Conservation (phyloP, 1,140 invertebrate species). For the Drosophila hydei region DNA sequence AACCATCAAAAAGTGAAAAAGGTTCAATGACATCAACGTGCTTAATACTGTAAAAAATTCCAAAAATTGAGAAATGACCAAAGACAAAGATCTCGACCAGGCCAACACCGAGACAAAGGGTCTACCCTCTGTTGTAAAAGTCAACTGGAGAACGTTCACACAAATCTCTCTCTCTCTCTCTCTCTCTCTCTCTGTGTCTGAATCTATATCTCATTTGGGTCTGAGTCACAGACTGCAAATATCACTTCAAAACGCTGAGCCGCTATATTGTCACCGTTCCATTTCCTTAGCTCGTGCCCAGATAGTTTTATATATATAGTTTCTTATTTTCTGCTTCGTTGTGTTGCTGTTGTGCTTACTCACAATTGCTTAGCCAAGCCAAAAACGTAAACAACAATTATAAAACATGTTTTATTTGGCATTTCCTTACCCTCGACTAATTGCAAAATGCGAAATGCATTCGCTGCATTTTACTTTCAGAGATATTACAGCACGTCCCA, state of each 20-base stretch:
- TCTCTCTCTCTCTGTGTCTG: no score
- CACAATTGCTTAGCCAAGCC: slow-evolving; percentile 39
- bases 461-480: slow-evolving; percentile 8
- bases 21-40: slow-evolving; percentile 65
- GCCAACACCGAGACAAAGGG: slow-evolving; percentile 13
- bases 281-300: slow-evolving; percentile 23
- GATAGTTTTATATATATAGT: not conserved
- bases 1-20: slow-evolving; percentile 32
- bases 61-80: slow-evolving; percentile 42
- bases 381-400: slow-evolving; percentile 28
- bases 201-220: slow-evolving; percentile 18
- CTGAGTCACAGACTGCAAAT: slow-evolving; percentile 32
- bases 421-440: slow-evolving; percentile 10
- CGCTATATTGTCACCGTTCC: slow-evolving; percentile 40
- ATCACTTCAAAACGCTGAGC: slow-evolving; percentile 43
- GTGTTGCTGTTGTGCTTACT: not conserved
- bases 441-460: slow-evolving; percentile 18
- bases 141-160: not conserved
- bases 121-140: slow-evolving; percentile 17
- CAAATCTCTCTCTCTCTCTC: no score
- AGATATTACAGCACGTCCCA: slow-evolving; percentile 24
- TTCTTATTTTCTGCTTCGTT: slow-evolving; percentile 11
- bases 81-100: slow-evolving; percentile 39
- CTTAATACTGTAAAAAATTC: slow-evolving; percentile 26
- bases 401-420: slow-evolving; percentile 20